Evolutionary conservation across 1,140 invertebrate species (phyloP).

Genomic region (Metopolophium dirhodum): DNA sequence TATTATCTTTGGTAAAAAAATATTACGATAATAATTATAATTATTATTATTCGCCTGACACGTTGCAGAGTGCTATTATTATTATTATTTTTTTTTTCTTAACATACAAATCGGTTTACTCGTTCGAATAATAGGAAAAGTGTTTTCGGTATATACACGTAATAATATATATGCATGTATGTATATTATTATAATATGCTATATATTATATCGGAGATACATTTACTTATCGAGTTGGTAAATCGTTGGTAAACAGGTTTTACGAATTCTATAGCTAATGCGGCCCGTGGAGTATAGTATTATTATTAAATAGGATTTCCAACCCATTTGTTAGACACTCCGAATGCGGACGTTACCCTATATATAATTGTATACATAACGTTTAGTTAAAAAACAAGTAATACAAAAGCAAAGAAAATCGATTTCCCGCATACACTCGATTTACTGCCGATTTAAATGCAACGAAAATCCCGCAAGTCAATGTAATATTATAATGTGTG

Average conservation of each 20-base stretch:
- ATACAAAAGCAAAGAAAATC: background rate
- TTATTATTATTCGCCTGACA: background rate
- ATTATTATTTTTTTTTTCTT: background rate
- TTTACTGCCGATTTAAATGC: constrained; percentile 19
- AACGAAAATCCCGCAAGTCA: background rate
- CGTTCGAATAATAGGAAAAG: background rate
- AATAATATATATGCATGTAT: background rate
- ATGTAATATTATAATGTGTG: background rate
- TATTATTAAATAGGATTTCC: background rate
- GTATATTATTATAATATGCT: too few species aligned
- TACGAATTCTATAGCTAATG: background rate
- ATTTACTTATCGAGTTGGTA: background rate
- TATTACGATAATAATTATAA: background rate
- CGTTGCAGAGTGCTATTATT: background rate
- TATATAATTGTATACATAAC: background rate
- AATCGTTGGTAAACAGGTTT: background rate
- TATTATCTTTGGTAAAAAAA: background rate
- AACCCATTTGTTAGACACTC: background rate
- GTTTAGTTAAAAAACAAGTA: background rate
- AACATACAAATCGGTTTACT: background rate
- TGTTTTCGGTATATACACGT: background rate
- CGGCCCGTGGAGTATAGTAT: background rate
- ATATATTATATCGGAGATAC: background rate
- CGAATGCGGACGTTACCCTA: background rate
- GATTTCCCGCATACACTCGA: background rate